These are phyloP conservation scores for Archips xylosteana DNA, from an alignment of 2,888 invertebrate genomes.

Conservation along the genomic window DNA sequence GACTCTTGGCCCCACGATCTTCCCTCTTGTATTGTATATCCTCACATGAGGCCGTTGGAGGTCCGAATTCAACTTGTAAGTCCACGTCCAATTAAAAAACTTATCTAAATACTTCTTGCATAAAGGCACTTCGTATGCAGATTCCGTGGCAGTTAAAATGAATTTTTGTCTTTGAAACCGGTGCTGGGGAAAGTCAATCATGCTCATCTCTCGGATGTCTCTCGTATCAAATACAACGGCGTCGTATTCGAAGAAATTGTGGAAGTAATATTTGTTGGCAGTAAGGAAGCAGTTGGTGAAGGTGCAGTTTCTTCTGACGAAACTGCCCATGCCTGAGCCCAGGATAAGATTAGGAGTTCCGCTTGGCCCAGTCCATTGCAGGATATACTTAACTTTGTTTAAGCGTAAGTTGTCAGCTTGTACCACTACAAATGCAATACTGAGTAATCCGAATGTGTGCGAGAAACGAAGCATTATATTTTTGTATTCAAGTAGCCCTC, in stretches of 20 bases:
- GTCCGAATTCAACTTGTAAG: constrained; percentile 43
- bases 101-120: neutral
- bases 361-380: neutral
- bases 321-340: neutral
- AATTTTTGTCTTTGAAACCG: neutral
- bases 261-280: neutral
- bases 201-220: neutral
- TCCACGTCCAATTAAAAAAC: constrained; percentile 44
- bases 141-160: constrained; percentile 9
- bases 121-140: neutral
- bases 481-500: neutral
- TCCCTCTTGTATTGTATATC: neutral
- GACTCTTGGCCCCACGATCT: neutral
- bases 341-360: neutral
- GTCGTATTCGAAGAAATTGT: neutral
- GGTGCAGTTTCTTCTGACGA: constrained; percentile 1
- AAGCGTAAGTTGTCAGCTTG: neutral
- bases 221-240: constrained; percentile 7
- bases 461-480: neutral
- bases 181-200: neutral
- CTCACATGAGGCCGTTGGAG: neutral
- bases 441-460: neutral
- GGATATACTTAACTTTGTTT: constrained; percentile 2
- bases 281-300: constrained; percentile 1
- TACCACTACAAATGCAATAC: neutral